These are phyloP conservation scores for Dinothrombium tinctorium DNA, from an alignment of 1,140 invertebrate species.

Conservation along the genomic window DNA sequence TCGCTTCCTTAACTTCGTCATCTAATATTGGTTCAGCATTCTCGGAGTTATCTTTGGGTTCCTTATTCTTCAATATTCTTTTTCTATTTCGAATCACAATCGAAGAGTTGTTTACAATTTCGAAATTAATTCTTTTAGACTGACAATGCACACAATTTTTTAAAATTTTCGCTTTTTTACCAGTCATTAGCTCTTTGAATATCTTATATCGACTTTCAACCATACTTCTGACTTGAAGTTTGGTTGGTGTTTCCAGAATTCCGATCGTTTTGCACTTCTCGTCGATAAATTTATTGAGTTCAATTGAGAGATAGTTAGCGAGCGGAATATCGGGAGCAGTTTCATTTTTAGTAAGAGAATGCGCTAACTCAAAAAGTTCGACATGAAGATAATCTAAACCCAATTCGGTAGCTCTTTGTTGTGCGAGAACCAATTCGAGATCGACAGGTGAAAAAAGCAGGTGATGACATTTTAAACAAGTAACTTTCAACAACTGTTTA, in stretches of 20 bases:
- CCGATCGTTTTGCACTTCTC: neutral
- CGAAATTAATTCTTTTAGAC: conserved; percentile 5
- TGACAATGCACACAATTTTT: conserved; percentile 19
- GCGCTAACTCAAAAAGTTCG: too few relatives aligned
- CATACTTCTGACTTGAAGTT: conserved; percentile 15
- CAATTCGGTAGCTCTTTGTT: conserved; percentile 44
- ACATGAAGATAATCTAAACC: conserved; percentile 46
- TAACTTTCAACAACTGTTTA: conserved; percentile 32
- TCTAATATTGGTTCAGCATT: conserved; percentile 15
- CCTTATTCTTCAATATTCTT: neutral
- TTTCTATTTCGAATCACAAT: conserved; percentile 5
- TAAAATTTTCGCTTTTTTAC: conserved; percentile 11
- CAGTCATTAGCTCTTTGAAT: conserved; percentile 15
- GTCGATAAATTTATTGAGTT: conserved; percentile 1
- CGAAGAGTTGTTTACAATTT: conserved; percentile 8
- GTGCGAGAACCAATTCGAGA: conserved; percentile 32
- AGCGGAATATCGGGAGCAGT: neutral
- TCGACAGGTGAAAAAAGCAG: conserved; percentile 17
- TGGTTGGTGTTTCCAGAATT: neutral
- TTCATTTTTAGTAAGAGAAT: conserved; percentile 2
- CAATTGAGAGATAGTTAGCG: conserved; percentile 1
- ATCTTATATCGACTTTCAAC: conserved; percentile 15
- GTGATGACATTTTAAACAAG: conserved; percentile 26
- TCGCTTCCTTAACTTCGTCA: conserved; percentile 9
- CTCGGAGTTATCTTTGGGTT: conserved; percentile 7